Evolutionary conservation across 1,140 invertebrate species (phyloP).

Genomic region (Ridgeia piscesae): DNA sequence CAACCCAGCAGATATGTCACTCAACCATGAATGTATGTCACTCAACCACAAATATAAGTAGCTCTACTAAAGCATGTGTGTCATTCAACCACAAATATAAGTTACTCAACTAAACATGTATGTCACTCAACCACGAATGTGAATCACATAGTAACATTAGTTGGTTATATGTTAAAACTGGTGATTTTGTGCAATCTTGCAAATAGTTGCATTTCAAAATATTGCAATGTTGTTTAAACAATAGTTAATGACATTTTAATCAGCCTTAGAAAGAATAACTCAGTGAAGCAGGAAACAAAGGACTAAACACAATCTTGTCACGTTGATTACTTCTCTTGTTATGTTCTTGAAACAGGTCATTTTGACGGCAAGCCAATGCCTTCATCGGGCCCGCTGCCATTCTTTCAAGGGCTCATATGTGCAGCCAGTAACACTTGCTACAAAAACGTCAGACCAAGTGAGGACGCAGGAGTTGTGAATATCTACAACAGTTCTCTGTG

Average conservation of each 20-base stretch:
- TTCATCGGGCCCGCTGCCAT: slow-evolving; percentile 64
- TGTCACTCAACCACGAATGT: background rate
- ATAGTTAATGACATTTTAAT: background rate
- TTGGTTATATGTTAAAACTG: background rate
- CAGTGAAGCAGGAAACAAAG: no score
- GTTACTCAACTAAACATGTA: no score
- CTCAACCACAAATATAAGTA: no score
- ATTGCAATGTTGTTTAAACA: background rate
- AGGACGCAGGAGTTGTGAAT: slow-evolving; percentile 41
- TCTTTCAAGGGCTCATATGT: slow-evolving; percentile 63
- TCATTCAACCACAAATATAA: background rate
- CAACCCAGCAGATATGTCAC: background rate
- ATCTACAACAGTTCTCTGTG: slow-evolving; percentile 53
- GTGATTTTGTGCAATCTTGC: background rate
- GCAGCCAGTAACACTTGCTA: slow-evolving; percentile 65
- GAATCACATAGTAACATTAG: background rate
- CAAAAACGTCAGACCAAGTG: slow-evolving; percentile 42
- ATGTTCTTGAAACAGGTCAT: slow-evolving; percentile 60
- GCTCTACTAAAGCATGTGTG: no score
- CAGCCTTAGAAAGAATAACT: background rate
- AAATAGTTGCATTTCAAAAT: background rate
- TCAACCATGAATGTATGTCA: background rate
- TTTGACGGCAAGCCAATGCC: slow-evolving; percentile 66
- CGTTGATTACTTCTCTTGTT: background rate
- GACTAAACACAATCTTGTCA: no score